Evolutionary conservation across 2,888 invertebrate species (phyloP), one percentile per base, ranked within the genome.

Genomic region (Limenitis camilla): DNA sequence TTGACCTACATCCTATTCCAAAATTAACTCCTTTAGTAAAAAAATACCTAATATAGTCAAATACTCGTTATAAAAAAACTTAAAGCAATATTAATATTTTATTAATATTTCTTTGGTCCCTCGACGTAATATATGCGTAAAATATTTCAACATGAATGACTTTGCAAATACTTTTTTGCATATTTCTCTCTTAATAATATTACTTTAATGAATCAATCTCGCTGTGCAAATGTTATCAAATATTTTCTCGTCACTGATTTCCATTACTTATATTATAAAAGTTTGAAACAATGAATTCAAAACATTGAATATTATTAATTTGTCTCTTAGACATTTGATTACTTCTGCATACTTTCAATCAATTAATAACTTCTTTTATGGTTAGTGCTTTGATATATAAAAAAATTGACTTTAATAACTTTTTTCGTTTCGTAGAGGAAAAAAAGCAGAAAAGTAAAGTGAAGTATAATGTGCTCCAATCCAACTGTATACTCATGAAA

Each of bases 81-180:
- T 44, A 44, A 19, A 4, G n/a, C 5, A 28, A 35, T 5, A 2
- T 35, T 29, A 36, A 32, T 32, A 42, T 28, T 29, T 36, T 29
- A 29, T 44, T 44, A 36, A 44, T 35, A 44, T 35, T 10, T 33
- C 28, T n/a, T 36, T 29, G 35, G 32, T 47, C 46, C 46, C 53
- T 38, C 36, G 56, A 40, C 43, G 40, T 52, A 32, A 49, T 41
- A 8, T 32, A 47, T 32, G 52, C 44, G 47, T 38, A 27, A 49
- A 47, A 56, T 47, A 47, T 53, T 50, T 56, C 56, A 43, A 28
- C 50, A 43, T 40, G 39, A 49, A 55, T 50, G 44, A 49, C 30
- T 55, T 53, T 38, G 43, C 47, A 35, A 53, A 44, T 49, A 53
- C 41, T 44, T 44, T 38, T 29, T 32, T n/a, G 30, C n/a, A 32